Base-by-base conservation (phyloP, 2,888 invertebrate genomes). In the Dinocampus coccinellae region DNA sequence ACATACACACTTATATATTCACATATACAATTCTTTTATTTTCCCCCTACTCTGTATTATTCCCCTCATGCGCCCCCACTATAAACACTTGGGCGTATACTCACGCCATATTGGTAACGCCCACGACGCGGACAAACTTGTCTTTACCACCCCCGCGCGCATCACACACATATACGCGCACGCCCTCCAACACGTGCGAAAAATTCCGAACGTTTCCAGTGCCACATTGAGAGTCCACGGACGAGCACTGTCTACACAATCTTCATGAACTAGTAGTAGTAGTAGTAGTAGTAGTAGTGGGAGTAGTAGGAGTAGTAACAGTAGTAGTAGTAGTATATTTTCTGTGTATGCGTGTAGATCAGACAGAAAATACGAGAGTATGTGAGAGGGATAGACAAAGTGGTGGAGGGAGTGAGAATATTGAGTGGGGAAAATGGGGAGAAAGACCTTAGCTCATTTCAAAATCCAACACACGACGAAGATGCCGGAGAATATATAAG, bases 41-140 rank as follows among this genome's bases (percentile, higher is more conserved):
- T 58, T 79, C 77, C 83, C 81, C 80, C 78, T 33, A 47, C 76
- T 77, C 63, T 16, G 33, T 4, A 3, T 33, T 34, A 52, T 80
- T 83, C 85, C 83, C 85, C 85, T 84, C 65, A 67, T 57, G 71
- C 78, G 80, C 80, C 72, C 84, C 85, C 83, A 83, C 84, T 72
- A 68, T 0, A 0, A 13, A 16, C 65, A 33, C 60, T 77, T 81
- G 81, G 85, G 81, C 81, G 83, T 81, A 79, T 77, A 80, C 72
- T 80, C 3, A 80, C 83, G 85, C 85, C 85, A 85, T 85, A 81
- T 85, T 86, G 84, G 85, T 83, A 80, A 84, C 85, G 84, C 85
- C 85, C 81, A 83, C 83, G 77, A 78, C 80, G 69, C 80, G 80
- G 80, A 78, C 78, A 77, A 76, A 80, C 77, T 53, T 53, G 47